phyloP scores from a whole-genome alignment of 2,888 invertebrate species.

The Drosophila crucigera region DNA sequence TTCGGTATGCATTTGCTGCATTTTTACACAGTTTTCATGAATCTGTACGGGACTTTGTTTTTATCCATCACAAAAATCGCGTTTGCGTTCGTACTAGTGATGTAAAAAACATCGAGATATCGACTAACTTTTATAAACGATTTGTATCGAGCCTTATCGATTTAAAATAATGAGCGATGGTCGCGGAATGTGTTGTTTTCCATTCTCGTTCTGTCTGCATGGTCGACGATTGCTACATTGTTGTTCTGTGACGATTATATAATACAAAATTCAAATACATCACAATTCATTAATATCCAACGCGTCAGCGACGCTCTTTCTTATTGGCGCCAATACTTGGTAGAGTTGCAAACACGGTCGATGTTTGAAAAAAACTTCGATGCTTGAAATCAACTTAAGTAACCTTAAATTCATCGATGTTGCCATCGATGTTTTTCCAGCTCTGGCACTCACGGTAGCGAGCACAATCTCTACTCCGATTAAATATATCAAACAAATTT shows the following conservation, averaged over 20 bases:
- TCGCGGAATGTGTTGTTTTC: not conserved
- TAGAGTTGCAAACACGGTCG: not conserved
- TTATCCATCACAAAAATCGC: constrained; percentile 74
- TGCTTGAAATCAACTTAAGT: not conserved
- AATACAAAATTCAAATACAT: not conserved
- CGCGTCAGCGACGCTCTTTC: not conserved
- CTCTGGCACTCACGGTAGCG: not conserved
- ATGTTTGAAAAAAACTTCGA: not conserved
- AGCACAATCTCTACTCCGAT: not conserved
- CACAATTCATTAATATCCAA: not conserved
- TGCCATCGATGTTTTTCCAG: not conserved
- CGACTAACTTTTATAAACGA: constrained; percentile 22
- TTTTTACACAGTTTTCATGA: constrained; percentile 63
- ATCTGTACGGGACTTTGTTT: constrained; percentile 75
- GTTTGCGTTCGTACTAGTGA: constrained; percentile 60
- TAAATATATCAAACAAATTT: not conserved
- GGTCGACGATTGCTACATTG: not conserved
- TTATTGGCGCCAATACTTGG: not conserved
- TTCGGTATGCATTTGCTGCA: constrained; percentile 54
- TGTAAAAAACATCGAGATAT: constrained; percentile 51
- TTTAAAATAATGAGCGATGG: constrained; percentile 4
- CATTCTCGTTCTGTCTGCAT: not conserved
- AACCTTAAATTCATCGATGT: not conserved
- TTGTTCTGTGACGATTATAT: not conserved
- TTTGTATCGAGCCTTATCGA: constrained; percentile 34